These are phyloP conservation scores for Megalops atlanticus DNA, from an alignment of 2,113 vertebrate species.

Conservation along the genomic window DNA sequence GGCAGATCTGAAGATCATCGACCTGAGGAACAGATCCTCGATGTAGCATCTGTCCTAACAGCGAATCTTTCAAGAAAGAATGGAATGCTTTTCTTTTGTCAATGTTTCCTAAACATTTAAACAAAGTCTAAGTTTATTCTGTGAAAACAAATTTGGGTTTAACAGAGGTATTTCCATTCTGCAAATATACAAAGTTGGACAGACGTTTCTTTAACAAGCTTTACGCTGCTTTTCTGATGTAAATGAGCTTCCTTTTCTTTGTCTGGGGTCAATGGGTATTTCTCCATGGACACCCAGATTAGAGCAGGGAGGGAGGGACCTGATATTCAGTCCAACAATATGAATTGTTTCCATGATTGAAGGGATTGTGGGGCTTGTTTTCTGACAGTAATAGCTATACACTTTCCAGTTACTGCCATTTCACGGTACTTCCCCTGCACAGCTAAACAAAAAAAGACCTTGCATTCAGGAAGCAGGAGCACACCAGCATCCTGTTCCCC, in stretches of 20 bases:
- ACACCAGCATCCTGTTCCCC: background rate
- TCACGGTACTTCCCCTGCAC: constrained; percentile 1
- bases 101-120: background rate
- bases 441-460: background rate
- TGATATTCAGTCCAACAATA: constrained; percentile 19
- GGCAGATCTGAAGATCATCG: too few species aligned
- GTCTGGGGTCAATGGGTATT: background rate
- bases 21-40: too few species aligned
- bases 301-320: constrained; percentile 7
- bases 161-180: background rate
- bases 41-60: too few species aligned
- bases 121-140: background rate
- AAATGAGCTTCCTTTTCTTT: constrained; percentile 20
- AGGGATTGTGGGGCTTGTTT: constrained; percentile 3
- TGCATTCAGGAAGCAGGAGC: background rate
- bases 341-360: constrained; percentile 9
- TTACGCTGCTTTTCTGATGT: constrained; percentile 14
- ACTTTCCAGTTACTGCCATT: background rate
- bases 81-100: background rate
- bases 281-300: constrained; percentile 3
- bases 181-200: background rate
- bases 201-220: constrained; percentile 11
- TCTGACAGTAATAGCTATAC: constrained; percentile 2
- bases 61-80: constrained; percentile 26
- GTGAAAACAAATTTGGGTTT: background rate